Evolutionary conservation across 1,140 invertebrate genomes (phyloP).

Genomic region (Euglossa dilemma): DNA sequence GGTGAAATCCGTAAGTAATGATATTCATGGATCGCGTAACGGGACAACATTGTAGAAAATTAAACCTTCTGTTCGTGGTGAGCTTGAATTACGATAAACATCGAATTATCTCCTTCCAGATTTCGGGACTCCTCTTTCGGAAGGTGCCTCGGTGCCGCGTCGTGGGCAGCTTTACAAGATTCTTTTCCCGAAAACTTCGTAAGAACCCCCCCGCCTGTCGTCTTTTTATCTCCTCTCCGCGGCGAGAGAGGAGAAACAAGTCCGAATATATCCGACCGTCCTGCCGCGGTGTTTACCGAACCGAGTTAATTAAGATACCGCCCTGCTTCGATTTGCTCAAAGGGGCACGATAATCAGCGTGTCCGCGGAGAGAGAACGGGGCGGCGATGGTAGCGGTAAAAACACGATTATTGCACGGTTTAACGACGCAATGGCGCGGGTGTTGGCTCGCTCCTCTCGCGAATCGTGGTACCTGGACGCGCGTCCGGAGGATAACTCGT

Average conservation of each 20-base stretch:
- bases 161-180: background rate
- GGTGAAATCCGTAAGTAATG: constrained; percentile 49
- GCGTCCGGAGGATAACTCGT: too few relatives aligned
- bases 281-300: background rate
- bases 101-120: constrained; percentile 44
- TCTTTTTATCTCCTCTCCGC: background rate
- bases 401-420: background rate
- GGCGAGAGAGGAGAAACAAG: background rate
- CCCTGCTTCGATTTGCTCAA: background rate
- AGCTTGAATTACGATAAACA: constrained; percentile 58
- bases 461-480: too few relatives aligned
- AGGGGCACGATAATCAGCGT: background rate
- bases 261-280: background rate
- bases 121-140: constrained; percentile 15
- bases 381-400: background rate
- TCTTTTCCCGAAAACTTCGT: background rate
- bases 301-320: background rate
- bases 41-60: constrained; percentile 57
- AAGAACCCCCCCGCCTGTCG: too few relatives aligned
- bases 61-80: constrained; percentile 46
- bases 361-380: background rate
- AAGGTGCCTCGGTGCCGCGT: background rate
- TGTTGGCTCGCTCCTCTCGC: background rate
- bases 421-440: background rate
- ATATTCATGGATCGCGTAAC: constrained; percentile 63